These are phyloP conservation scores for Mastomys natalensis DNA, from an alignment of 2,113 vertebrate species.

Conservation along the genomic window DNA sequence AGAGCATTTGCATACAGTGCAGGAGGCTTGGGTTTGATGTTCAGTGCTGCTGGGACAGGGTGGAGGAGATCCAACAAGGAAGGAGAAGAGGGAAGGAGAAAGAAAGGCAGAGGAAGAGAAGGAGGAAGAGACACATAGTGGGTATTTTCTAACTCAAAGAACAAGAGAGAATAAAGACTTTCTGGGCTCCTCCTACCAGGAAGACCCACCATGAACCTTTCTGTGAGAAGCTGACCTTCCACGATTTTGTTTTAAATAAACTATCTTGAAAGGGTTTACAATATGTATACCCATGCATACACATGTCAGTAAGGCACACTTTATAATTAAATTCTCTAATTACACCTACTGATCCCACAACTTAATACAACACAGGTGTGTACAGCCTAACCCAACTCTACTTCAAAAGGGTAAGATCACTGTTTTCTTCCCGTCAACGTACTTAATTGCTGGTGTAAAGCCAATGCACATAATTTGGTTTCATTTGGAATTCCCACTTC, in stretches of 20 bases:
- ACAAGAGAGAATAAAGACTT: not conserved
- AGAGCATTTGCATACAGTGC: not conserved
- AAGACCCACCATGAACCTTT: not conserved
- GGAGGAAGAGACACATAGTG: not conserved
- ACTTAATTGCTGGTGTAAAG: slow-evolving; percentile 52
- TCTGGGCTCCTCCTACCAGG: not conserved
- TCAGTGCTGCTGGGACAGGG: not conserved
- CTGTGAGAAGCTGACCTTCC: not conserved
- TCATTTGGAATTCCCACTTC: slow-evolving; percentile 63
- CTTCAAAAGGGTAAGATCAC: slow-evolving; percentile 57
- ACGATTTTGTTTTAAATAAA: not conserved
- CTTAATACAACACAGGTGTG: slow-evolving; percentile 54
- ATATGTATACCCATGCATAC: not conserved
- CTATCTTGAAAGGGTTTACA: slow-evolving; percentile 31
- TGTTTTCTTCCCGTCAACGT: slow-evolving; percentile 45
- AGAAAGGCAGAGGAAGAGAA: not conserved
- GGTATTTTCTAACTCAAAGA: not conserved
- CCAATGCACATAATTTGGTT: slow-evolving; percentile 51
- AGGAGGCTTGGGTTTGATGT: not conserved
- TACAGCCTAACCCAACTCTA: slow-evolving; percentile 49
- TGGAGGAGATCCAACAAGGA: not conserved
- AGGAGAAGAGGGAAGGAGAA: not conserved
- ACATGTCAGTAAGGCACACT: not conserved
- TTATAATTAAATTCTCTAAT: slow-evolving; percentile 70
- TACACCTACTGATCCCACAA: slow-evolving; percentile 59